A percentile compares a stretch with the other conserved stretches of the same genome.
Conservation (phyloP, 2,888 invertebrate genomes). For the Ypsolopha scabrella region DNA sequence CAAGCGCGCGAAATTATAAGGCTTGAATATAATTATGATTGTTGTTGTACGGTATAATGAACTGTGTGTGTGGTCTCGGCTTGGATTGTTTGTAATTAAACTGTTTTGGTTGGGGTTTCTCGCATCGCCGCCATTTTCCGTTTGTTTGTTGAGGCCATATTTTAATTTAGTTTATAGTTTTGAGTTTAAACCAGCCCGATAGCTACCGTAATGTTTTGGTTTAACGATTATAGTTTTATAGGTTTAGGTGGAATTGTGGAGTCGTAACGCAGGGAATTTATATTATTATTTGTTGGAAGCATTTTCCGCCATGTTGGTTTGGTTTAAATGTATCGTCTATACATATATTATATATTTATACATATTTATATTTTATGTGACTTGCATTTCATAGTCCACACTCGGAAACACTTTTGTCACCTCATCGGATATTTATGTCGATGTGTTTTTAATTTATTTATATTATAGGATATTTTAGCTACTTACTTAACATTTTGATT, state of each 20-base stretch:
- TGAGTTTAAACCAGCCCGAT: constrained; percentile 20
- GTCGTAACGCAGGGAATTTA: constrained; percentile 5
- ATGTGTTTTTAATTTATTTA: no score
- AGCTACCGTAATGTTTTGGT: constrained; percentile 17
- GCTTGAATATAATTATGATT: constrained; percentile 61
- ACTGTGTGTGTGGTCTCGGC: constrained; percentile 59
- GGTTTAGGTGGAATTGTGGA: no score
- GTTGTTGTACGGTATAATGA: constrained; percentile 57
- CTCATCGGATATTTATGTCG: no score
- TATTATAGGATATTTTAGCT: no score
- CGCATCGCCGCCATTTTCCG: constrained; percentile 23
- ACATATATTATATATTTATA: no score
- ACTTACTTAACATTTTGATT: no score
- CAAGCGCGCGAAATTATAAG: constrained; percentile 63
- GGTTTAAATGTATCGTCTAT: no score
- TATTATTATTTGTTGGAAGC: constrained; percentile 9
- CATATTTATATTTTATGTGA: no score
- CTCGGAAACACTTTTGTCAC: no score
- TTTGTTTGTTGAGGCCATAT: constrained; percentile 26
- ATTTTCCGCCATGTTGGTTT: no score
- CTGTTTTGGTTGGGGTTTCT: constrained; percentile 31
- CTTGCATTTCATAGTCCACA: no score
- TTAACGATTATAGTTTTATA: constrained; percentile 8
- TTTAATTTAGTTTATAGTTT: constrained; percentile 39
- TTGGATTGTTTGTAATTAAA: constrained; percentile 45